phyloP scores from a whole-genome alignment of 2,888 invertebrate genomes.

The Xanthia togata region DNA sequence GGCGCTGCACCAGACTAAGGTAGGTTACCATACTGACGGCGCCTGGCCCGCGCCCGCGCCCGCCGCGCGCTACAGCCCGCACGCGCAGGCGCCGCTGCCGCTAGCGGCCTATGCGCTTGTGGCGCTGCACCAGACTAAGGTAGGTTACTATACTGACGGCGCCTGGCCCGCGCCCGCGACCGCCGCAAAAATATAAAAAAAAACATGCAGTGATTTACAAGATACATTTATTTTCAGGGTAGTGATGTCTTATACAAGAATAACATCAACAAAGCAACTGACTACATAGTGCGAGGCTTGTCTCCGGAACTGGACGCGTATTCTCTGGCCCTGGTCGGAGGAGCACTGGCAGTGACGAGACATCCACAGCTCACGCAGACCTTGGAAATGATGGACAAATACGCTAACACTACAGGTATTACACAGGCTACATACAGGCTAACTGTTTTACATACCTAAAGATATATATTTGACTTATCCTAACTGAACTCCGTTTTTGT shows the following conservation, averaged over 20 bases:
- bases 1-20: no score
- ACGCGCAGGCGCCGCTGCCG: no score
- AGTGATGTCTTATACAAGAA: conserved; percentile 90
- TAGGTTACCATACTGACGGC: no score
- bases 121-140: no score
- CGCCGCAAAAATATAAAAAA: background rate
- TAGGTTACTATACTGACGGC: no score
- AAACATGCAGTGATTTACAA: background rate
- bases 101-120: no score
- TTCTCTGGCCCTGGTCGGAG: conserved; percentile 93
- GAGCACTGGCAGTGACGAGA: conserved; percentile 94
- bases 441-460: background rate
- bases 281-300: conserved; percentile 93
- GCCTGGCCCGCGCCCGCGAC: no score
- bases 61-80: no score
- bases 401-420: conserved; percentile 87
- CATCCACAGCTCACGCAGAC: conserved; percentile 93
- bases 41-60: no score
- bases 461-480: no score
- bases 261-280: conserved; percentile 93
- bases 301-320: conserved; percentile 92
- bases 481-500: no score
- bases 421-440: no score
- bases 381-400: conserved; percentile 85
- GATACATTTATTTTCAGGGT: conserved; percentile 70